A percentile compares a stretch with the other conserved stretches of the same genome.
Conservation (phyloP, 1,140 invertebrate genomes). For the Caenorhabditis briggsae region DNA sequence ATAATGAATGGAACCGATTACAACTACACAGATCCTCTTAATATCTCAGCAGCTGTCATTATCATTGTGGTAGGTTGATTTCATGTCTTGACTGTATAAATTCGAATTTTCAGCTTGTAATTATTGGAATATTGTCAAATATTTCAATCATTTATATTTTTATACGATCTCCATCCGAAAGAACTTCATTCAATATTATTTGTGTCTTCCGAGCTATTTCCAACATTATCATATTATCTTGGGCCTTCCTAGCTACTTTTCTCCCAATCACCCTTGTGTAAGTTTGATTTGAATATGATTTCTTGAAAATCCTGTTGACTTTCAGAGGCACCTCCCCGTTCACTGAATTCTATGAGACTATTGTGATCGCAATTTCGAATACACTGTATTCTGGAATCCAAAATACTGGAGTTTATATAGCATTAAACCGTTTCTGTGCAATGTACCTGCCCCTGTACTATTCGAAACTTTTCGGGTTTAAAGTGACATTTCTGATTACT, state of each 20-base stretch:
- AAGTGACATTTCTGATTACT: neutral
- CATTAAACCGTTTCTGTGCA: slow-evolving; percentile 12
- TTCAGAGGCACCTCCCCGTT: neutral
- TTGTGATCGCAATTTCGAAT: neutral
- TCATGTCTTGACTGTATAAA: neutral
- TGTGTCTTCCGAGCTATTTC: slow-evolving; percentile 8
- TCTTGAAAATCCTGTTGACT: neutral
- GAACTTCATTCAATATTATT: slow-evolving; percentile 36
- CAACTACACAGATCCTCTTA: neutral
- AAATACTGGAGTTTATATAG: slow-evolving; percentile 9
- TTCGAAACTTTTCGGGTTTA: neutral
- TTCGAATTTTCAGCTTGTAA: neutral
- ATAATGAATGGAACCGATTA: neutral
- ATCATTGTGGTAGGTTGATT: neutral
- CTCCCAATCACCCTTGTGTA: neutral
- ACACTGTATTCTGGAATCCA: slow-evolving; percentile 9
- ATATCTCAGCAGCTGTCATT: neutral
- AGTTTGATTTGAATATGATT: neutral
- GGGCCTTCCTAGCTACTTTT: neutral
- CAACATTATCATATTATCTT: neutral
- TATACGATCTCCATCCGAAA: neutral
- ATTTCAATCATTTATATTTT: slow-evolving; percentile 15
- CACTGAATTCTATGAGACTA: neutral
- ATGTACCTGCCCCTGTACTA: slow-evolving; percentile 7
- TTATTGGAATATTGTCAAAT: neutral